These are phyloP conservation scores for Pipra filicauda DNA, from an alignment of 2,113 vertebrate genomes.

Conservation along the genomic window DNA sequence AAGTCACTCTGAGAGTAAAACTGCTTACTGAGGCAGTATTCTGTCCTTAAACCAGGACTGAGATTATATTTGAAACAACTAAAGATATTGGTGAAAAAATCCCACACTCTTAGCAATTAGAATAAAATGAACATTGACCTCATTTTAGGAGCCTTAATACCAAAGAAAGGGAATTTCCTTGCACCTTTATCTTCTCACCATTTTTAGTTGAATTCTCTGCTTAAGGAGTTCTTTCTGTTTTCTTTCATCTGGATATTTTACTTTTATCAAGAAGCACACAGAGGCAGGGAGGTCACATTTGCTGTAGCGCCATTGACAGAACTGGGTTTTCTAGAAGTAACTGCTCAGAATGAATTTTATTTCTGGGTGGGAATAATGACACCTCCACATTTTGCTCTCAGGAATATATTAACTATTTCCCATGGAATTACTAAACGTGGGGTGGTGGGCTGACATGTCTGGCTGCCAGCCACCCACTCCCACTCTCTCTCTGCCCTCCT, in stretches of 20 bases:
- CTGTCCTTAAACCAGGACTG: not conserved
- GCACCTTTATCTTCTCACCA: not conserved
- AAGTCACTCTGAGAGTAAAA: not conserved
- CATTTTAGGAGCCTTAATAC: not conserved
- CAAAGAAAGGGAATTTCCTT: not conserved
- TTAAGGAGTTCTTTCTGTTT: not conserved
- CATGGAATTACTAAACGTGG: not conserved
- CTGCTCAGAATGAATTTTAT: conserved; percentile 32
- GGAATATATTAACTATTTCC: not conserved
- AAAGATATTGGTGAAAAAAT: not conserved
- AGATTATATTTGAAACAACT: not conserved
- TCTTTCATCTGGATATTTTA: not conserved
- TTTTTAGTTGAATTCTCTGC: not conserved
- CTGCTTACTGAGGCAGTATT: not conserved
- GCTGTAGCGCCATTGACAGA: not conserved
- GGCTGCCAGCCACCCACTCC: not conserved
- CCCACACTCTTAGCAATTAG: not conserved
- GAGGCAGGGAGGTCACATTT: not conserved
- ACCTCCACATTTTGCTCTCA: not conserved
- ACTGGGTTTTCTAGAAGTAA: conserved; percentile 20
- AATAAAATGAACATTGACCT: not conserved
- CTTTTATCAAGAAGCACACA: not conserved
- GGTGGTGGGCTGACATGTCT: not conserved
- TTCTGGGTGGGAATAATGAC: conserved; percentile 6
- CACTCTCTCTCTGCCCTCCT: not conserved